A percentile compares a stretch with the other conserved stretches of the same genome.
Conservation (phyloP, 1,140 invertebrate species). For the Scylla paramamosain region DNA sequence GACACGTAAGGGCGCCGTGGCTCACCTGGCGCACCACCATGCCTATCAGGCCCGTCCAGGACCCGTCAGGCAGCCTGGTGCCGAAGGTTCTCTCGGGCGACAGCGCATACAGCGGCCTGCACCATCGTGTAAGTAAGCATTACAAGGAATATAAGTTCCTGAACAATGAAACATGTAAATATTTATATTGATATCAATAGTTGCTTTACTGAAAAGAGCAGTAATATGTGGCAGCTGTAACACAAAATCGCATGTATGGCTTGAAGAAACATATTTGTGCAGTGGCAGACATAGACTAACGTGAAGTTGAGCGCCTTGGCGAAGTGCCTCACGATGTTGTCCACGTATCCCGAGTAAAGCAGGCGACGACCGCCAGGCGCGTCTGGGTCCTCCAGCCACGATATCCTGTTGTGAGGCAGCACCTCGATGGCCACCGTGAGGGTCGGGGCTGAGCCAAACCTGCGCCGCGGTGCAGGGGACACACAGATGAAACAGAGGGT, state of each 20-base stretch:
- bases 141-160: too few relatives aligned
- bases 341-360: background rate
- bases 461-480: background rate
- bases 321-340: background rate
- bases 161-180: too few relatives aligned
- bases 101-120: background rate
- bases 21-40: background rate
- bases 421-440: background rate
- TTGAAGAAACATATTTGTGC: too few relatives aligned
- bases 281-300: background rate
- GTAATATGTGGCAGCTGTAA: too few relatives aligned
- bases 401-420: constrained; percentile 26
- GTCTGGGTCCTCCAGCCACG: background rate
- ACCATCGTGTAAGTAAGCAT: too few relatives aligned
- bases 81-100: background rate
- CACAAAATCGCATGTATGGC: too few relatives aligned
- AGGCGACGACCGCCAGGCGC: background rate
- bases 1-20: too few relatives aligned
- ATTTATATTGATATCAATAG: too few relatives aligned
- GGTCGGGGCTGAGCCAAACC: background rate
- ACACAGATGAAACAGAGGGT: too few relatives aligned
- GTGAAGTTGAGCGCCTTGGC: constrained; percentile 26
- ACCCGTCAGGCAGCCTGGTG: background rate
- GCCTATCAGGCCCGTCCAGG: background rate
- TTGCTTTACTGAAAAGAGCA: too few relatives aligned